These are phyloP conservation scores for Penaeus vannamei DNA, from an alignment of 1,140 invertebrate genomes.

Conservation along the genomic window DNA sequence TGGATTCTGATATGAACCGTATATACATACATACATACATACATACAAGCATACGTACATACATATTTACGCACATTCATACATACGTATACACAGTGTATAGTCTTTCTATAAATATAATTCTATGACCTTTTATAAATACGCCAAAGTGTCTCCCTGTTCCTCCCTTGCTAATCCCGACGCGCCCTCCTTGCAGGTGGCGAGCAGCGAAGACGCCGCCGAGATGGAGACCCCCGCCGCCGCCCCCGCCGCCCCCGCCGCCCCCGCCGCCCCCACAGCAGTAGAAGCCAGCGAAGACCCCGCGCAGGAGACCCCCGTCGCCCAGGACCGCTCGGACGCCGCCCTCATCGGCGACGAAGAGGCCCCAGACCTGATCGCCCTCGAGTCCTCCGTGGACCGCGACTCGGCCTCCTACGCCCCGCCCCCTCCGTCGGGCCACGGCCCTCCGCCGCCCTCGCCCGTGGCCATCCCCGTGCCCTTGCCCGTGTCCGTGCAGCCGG, in stretches of 20 bases:
- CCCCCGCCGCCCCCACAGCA: neutral
- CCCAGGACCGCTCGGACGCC: slow-evolving; percentile 49
- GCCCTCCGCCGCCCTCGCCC: slow-evolving; percentile 1
- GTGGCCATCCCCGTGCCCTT: slow-evolving; percentile 61
- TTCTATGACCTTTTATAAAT: too few relatives aligned
- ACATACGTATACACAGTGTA: neutral
- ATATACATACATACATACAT: neutral
- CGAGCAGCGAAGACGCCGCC: slow-evolving; percentile 41
- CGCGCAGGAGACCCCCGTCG: slow-evolving; percentile 25
- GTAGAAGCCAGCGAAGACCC: neutral
- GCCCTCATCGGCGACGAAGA: slow-evolving; percentile 36
- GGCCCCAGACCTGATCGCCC: slow-evolving; percentile 58
- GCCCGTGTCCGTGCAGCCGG: slow-evolving; percentile 60
- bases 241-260: neutral
- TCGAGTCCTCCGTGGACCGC: slow-evolving; percentile 49
- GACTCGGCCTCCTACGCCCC: slow-evolving; percentile 26
- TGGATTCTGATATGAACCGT: neutral
- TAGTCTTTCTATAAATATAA: neutral
- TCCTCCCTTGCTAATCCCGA: neutral
- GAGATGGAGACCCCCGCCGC: neutral
- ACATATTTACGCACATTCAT: neutral
- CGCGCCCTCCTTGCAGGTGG: slow-evolving; percentile 33
- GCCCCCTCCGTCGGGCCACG: neutral
- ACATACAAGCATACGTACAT: neutral
- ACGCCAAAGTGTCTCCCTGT: too few relatives aligned